Conservation (phyloP, 2,797 vertebrate genomes). For the Poecilia picta region DNA sequence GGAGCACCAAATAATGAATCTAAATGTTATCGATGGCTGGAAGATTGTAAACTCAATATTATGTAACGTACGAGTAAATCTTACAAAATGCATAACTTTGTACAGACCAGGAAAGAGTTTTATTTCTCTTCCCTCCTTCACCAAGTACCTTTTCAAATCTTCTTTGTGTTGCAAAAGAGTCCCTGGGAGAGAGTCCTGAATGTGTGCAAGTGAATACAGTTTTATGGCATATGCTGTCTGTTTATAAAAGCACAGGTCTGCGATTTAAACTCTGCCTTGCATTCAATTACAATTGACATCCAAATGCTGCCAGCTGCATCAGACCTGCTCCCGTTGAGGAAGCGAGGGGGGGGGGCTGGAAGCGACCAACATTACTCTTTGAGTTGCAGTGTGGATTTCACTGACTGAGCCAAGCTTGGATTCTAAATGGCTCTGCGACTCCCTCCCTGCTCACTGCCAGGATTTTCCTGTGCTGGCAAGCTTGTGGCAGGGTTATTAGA, state of each 20-base stretch:
- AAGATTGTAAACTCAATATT: slow-evolving; percentile 4
- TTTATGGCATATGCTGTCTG: slow-evolving; percentile 47
- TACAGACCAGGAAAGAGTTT: slow-evolving; percentile 10
- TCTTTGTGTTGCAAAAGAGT: slow-evolving; percentile 39
- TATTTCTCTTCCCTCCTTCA: slow-evolving; percentile 25
- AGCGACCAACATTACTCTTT: slow-evolving; percentile 63
- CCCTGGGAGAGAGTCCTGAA: slow-evolving; percentile 49
- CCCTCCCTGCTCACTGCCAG: slow-evolving; percentile 66
- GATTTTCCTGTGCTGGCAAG: slow-evolving; percentile 76
- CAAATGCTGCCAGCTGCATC: slow-evolving; percentile 70
- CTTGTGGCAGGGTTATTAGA: slow-evolving; percentile 78
- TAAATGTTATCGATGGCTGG: neutral
- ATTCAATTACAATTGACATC: slow-evolving; percentile 66
- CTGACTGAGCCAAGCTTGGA: slow-evolving; percentile 66
- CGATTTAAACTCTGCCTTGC: slow-evolving; percentile 64
- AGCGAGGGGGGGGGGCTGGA: slow-evolving; percentile 51
- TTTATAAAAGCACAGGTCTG: slow-evolving; percentile 50
- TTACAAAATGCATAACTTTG: slow-evolving; percentile 7
- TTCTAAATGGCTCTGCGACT: slow-evolving; percentile 76
- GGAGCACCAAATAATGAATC: neutral
- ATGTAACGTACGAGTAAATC: neutral
- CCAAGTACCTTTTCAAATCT: slow-evolving; percentile 34
- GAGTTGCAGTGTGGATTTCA: slow-evolving; percentile 74
- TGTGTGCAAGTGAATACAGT: slow-evolving; percentile 48
- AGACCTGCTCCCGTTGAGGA: slow-evolving; percentile 65